Evolutionary conservation across 2,888 invertebrate species (phyloP).

Genomic region (Spisula solida): DNA sequence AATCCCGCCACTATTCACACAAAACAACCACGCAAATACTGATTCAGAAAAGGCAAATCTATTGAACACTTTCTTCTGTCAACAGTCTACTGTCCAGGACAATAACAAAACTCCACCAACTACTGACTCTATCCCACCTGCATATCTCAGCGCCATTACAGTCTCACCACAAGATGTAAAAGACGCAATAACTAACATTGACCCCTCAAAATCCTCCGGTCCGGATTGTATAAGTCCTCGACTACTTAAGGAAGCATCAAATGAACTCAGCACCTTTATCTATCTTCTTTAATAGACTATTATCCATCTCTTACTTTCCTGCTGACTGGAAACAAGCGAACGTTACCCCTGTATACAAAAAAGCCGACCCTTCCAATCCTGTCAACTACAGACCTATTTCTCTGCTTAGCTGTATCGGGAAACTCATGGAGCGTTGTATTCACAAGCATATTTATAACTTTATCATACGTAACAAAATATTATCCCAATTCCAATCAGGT

Average conservation of each 20-base stretch:
- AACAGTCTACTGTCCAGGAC: background rate
- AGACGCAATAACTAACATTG: background rate
- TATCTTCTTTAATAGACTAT: background rate
- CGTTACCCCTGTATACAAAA: constrained; percentile 42
- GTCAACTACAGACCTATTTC: constrained; percentile 38
- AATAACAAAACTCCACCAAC: background rate
- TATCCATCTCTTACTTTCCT: constrained; percentile 8
- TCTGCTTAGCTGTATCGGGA: constrained; percentile 23
- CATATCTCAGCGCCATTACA: background rate
- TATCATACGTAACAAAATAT: background rate
- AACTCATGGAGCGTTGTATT: constrained; percentile 42
- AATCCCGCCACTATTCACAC: no score
- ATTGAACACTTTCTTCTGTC: background rate
- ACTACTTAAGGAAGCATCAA: constrained; percentile 6
- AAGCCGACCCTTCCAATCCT: background rate
- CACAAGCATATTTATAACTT: constrained; percentile 19
- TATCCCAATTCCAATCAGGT: background rate
- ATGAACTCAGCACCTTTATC: constrained; percentile 20
- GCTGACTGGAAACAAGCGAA: constrained; percentile 34
- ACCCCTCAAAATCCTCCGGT: constrained; percentile 16
- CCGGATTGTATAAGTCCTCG: constrained; percentile 11
- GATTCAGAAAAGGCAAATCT: background rate
- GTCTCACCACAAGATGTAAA: background rate
- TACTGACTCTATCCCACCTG: background rate
- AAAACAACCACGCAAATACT: background rate